Evolutionary conservation across 2,797 vertebrate genomes (phyloP), one percentile per base, ranked within the genome.

Genomic region (Uromys caudimaculatus): DNA sequence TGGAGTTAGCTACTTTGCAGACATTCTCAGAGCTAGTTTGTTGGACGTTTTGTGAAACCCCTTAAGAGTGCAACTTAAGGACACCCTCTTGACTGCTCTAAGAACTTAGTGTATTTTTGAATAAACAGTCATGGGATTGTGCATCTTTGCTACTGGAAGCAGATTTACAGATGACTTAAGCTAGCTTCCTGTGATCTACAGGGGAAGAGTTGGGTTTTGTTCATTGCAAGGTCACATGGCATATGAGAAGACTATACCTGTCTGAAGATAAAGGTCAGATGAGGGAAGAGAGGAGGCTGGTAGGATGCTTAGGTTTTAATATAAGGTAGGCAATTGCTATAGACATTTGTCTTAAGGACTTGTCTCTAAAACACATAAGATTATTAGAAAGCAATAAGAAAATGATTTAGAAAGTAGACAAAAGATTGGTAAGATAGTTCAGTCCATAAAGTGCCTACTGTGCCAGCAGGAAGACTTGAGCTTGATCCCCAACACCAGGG

Each of bases 151-250:
- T 81, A 0, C 10, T 90, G 13, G 71, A 82, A 62, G 89, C 90
- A 62, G 76, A 50, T n/a, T 35, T 85, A 56, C 47, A 90, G 92
- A 23, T 67, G 44, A 86, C 58, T 95, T 86, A 75, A 83, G 29
- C 35, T n/a, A 67, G 14, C 10, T 23, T 6, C 3, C 29, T 85
- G 56, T 69, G 12, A 58, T 71, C 84, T 84, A 2, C 9, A 84
- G n/a, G 90, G 64, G 56, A 83, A 81, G 38, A 89, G 67, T 41
- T 44, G 29, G 47, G 76, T 69, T 16, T 78, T 86, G 87, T 82
- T 60, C 60, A 47, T 88, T 32, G 9, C 16, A n/a, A n/a, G 3
- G 16, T 13, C 13, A 35, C 35, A 29, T 47, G 24, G 47, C 11
- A 7, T 27, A 13, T 38, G 23, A 44, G 35, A 89, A 44, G 67